Percentiles rank a stretch among this genome's conserved stretches.
These are phyloP conservation scores for Tenebrosternarchus preto DNA, from an alignment of 2,113 vertebrate genomes.

Conservation along the genomic window DNA sequence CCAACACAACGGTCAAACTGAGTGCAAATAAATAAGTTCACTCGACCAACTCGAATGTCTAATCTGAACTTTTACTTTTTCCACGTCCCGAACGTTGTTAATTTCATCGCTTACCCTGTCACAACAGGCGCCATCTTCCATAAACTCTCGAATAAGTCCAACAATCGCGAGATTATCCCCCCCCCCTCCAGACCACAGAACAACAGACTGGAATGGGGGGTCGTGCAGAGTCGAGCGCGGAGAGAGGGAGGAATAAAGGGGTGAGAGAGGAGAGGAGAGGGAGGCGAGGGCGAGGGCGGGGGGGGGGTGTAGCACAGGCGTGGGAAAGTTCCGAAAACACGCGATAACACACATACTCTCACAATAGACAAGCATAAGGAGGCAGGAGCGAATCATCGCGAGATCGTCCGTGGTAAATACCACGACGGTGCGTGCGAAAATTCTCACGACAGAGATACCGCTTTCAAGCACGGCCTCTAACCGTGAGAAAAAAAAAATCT, in stretches of 20 bases:
- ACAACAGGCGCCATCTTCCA: slow-evolving; percentile 99
- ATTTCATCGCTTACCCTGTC: slow-evolving; percentile 90
- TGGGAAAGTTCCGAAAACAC: slow-evolving; percentile 74
- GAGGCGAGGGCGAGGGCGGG: slow-evolving; percentile 41
- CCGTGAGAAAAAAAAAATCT: not conserved
- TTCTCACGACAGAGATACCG: slow-evolving; percentile 18
- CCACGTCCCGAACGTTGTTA: slow-evolving; percentile 49
- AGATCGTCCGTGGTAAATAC: slow-evolving; percentile 54
- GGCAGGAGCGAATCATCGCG: slow-evolving; percentile 56
- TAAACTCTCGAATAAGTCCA: slow-evolving; percentile 85
- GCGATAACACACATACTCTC: slow-evolving; percentile 68
- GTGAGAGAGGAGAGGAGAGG: slow-evolving; percentile 45
- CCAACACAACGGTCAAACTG: not conserved
- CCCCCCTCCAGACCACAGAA: slow-evolving; percentile 55
- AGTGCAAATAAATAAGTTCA: not conserved
- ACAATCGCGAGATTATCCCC: slow-evolving; percentile 74
- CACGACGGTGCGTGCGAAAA: slow-evolving; percentile 30
- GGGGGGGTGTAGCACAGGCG: slow-evolving; percentile 68
- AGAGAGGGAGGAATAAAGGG: slow-evolving; percentile 47
- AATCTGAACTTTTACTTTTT: slow-evolving; percentile 34
- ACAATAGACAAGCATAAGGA: slow-evolving; percentile 52
- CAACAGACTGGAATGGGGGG: slow-evolving; percentile 51
- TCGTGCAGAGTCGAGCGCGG: slow-evolving; percentile 30
- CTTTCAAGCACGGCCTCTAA: no score
- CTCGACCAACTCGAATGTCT: slow-evolving; percentile 3